Conservation (phyloP, 2,888 invertebrate genomes). For the Drosophila testacea region DNA sequence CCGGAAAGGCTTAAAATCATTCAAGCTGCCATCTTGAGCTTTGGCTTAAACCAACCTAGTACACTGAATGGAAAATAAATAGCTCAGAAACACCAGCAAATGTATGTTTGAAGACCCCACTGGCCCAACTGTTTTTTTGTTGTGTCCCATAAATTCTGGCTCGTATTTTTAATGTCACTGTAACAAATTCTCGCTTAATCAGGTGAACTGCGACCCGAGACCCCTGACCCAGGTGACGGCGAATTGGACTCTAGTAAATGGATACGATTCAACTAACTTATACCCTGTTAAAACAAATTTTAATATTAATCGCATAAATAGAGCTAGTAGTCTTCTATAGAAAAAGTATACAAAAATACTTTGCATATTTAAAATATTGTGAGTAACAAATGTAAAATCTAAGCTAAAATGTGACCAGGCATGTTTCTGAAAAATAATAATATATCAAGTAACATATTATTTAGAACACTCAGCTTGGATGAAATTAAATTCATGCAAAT, state of each 20-base stretch:
- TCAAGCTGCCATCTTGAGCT: conserved; percentile 31
- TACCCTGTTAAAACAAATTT: background rate
- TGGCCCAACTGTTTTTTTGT: conserved; percentile 37
- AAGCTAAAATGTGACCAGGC: no score
- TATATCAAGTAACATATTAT: no score
- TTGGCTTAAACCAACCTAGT: conserved; percentile 22
- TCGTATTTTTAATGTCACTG: conserved; percentile 31
- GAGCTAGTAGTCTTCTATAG: no score
- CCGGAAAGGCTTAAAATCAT: conserved; percentile 60
- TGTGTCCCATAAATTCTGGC: conserved; percentile 48
- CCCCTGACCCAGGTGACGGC: conserved; percentile 1
- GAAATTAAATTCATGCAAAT: no score
- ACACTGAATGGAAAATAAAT: conserved; percentile 16
- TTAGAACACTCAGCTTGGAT: no score
- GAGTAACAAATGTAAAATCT: no score
- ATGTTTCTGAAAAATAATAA: no score
- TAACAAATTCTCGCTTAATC: conserved; percentile 46
- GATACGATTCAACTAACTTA: background rate
- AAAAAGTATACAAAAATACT: no score
- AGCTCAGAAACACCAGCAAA: conserved; percentile 32
- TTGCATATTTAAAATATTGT: no score
- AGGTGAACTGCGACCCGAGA: conserved; percentile 20
- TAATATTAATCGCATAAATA: no score
- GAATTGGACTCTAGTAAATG: background rate
- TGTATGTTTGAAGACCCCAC: conserved; percentile 15